Base-by-base conservation (phyloP, 2,888 invertebrate genomes). In the Osmoderma eremita region DNA sequence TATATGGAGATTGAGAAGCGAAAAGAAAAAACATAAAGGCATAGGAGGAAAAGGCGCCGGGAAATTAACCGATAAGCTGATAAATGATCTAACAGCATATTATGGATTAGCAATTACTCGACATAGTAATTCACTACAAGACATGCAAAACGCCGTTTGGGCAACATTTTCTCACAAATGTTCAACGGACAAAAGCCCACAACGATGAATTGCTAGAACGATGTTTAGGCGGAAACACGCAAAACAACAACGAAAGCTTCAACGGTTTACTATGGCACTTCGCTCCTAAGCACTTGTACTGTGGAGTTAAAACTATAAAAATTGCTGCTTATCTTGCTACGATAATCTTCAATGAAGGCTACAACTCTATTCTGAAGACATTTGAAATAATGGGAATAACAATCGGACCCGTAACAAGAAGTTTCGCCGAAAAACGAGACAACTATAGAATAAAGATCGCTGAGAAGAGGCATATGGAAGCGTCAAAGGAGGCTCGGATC, bases 1-100 rank as follows among this genome's bases (percentile, higher is more conserved):
- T n/a, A n/a, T n/a, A n/a, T n/a, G n/a, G 24, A 24, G 24, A 24
- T 51, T 3, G 68, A 67, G n/a, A 53, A n/a, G 63, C 70, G 56
- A 15, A 17, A 18, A 56, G 38, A 56, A 41, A 56, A 24, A 18
- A 15, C 30, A 15, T 38, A 20, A 22, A 8, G 58, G 58, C 1
- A 38, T 17, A 20, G 39, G 36, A n/a, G 41, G 58, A 30, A 56
- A 39, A 15, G 58, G 41, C 8, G 17, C 36, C 13, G 56, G 56
- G 24, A 56, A 56, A 36, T 39, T 39, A 38, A 56, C 56, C 13
- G 51, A 51, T 51, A 51, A 51, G 22, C 13, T 18, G 13, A 51
- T 51, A 18, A 51, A 51, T 20, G 51, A 51, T 13, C 22, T 51
- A 13, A 18, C 51, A 20, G 13, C 15, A 22, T 51, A 22, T 18